Conservation (phyloP, 2,797 vertebrate genomes). For the Argya squamiceps region DNA sequence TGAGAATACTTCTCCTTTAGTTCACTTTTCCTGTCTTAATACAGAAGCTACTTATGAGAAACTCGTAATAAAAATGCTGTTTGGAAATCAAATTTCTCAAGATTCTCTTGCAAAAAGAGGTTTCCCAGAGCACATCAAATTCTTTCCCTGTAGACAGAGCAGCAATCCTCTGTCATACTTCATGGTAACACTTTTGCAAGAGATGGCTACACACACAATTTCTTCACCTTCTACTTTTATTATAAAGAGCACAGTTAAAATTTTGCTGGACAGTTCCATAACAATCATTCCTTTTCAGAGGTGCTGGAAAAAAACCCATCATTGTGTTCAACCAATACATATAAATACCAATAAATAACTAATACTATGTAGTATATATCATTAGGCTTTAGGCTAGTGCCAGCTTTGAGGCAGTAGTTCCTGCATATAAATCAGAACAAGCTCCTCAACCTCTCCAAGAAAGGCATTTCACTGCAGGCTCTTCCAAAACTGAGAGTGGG, state of each 20-base stretch:
- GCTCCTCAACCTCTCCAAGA: neutral
- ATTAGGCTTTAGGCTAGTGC: neutral
- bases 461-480: neutral
- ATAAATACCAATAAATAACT: neutral
- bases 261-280: neutral
- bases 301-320: neutral
- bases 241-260: neutral
- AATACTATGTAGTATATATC: neutral
- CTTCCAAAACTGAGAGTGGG: neutral
- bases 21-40: neutral
- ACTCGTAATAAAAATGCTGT: neutral
- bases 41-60: neutral
- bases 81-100: neutral
- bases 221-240: neutral
- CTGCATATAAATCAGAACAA: neutral
- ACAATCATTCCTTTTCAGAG: neutral
- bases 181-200: neutral
- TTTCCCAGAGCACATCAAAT: neutral
- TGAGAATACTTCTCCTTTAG: neutral
- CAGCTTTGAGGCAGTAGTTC: neutral
- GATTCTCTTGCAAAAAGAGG: neutral
- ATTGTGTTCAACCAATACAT: neutral
- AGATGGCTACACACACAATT: accelerated
- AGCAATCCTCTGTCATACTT: neutral
- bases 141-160: neutral